Conservation (phyloP, 2,888 invertebrate genomes). For the Cremastobaeus sp. region DNA sequence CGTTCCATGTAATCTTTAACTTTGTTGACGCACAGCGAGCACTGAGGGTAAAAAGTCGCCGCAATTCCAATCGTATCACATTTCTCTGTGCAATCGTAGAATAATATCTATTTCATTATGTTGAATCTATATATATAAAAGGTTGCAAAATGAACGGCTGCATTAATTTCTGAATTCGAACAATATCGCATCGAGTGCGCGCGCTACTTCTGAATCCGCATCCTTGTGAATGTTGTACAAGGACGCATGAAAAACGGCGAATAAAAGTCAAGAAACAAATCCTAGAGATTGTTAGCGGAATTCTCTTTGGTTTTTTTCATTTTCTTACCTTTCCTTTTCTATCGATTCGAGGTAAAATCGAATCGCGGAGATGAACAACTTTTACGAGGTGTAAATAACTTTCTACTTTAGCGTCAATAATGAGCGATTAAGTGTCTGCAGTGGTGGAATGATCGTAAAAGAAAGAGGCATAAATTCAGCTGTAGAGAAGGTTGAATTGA, state of each 20-base stretch:
- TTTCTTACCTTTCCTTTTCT: not conserved
- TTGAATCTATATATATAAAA: not conserved
- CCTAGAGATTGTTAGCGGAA: slow-evolving; percentile 25
- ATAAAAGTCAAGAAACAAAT: slow-evolving; percentile 5
- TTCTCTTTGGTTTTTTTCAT: slow-evolving; percentile 6
- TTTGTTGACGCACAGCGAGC: slow-evolving; percentile 17
- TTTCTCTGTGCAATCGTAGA: too few species aligned
- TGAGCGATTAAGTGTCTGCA: not conserved
- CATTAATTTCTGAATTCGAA: slow-evolving; percentile 23
- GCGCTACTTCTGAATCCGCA: too few species aligned
- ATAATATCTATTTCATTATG: slow-evolving; percentile 21
- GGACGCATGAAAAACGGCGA: slow-evolving; percentile 34
- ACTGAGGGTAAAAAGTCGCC: too few species aligned
- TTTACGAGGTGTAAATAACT: too few species aligned
- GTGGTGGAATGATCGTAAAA: not conserved
- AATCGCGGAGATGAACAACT: too few species aligned
- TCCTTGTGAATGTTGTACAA: slow-evolving; percentile 53
- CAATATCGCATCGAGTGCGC: slow-evolving; percentile 22
- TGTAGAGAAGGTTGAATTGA: slow-evolving; percentile 39
- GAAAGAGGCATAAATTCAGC: slow-evolving; percentile 6
- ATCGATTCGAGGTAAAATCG: not conserved
- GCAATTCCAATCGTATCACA: too few species aligned
- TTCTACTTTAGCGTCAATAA: too few species aligned
- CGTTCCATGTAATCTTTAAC: slow-evolving; percentile 32
- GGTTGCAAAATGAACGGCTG: slow-evolving; percentile 12